Evolutionary conservation across 2,888 invertebrate genomes (phyloP), one percentile per base, ranked within the genome.

Genomic region (Carcina quercana): DNA sequence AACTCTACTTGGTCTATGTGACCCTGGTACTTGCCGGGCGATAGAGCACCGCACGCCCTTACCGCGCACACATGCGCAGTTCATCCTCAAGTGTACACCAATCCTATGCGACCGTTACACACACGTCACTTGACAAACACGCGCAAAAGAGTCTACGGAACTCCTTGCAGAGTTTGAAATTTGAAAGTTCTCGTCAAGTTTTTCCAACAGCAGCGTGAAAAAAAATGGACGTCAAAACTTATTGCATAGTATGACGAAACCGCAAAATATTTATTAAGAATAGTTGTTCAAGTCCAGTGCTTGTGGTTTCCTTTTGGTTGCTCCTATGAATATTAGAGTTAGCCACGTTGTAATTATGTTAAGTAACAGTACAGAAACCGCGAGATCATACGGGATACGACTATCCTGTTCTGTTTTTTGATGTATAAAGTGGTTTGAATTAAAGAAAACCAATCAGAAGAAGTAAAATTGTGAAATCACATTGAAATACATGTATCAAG

Each of bases 1-100:
- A 34, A 28, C 65, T 68, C 57, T 40, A 45, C 6, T 7, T 6
- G 13, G 12, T 28, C 50, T 50, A 55, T 80, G 59, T 1, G 41
- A 37, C 62, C 80, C 79, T 80, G 71, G 80, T 83, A 75, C 50
- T 71, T 69, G 69, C 71, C 76, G 76, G 78, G 74, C 67, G 68
- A 43, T 54, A 54, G 64, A 70, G 68, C 76, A 61, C 74, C 79
- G 82, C 76, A 78, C 76, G 75, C 69, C 74, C 72, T 64, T 67
- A 71, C 76, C 71, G 76, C 76, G 70, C 80, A 73, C 74, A 79
- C 79, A 76, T 76, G 76, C 78, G 78, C 76, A 72, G 33, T 66
- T 47, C 54, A 53, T 24, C 22, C 38, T 35, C 38, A 28, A 46
- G 29, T 37, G 33, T 40, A 50, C 49, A 37, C 50, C 51, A 46